A percentile compares a stretch with the other conserved stretches of the same genome.
Conservation (phyloP, 2,797 vertebrate genomes). For the Amblyopsis hoosieri region DNA sequence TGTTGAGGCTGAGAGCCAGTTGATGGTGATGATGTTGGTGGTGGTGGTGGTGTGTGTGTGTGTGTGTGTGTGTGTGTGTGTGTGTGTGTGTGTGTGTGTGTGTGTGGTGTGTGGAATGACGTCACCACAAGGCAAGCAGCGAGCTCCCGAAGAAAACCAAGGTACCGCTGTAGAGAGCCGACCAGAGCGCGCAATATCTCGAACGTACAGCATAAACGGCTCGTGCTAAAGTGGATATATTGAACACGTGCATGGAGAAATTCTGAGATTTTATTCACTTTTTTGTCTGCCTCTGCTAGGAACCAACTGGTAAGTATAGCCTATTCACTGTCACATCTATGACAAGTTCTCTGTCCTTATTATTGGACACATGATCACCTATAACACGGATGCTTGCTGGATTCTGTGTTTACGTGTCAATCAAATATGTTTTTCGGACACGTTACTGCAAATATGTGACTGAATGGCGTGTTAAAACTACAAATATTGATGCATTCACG, state of each 20-base stretch:
- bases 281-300: slow-evolving; percentile 48
- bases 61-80: neutral
- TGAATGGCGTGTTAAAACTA: neutral
- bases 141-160: slow-evolving; percentile 60
- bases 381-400: neutral
- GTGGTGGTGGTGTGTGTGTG: neutral
- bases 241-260: slow-evolving; percentile 72
- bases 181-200: slow-evolving; percentile 58
- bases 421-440: neutral
- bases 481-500: neutral
- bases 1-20: neutral
- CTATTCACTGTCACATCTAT: neutral
- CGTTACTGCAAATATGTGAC: neutral
- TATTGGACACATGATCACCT: too few species aligned
- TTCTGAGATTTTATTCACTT: slow-evolving; percentile 45
- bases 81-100: neutral
- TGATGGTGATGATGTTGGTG: neutral
- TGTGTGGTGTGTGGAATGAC: slow-evolving; percentile 51
- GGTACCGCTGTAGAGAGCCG: slow-evolving; percentile 45
- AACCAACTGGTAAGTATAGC: slow-evolving; percentile 68
- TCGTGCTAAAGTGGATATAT: slow-evolving; percentile 70
- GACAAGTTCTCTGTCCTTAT: too few species aligned
- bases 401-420: neutral
- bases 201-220: slow-evolving; percentile 59
- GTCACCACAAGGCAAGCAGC: slow-evolving; percentile 67